Percentiles rank a stretch among this genome's conserved stretches.
These are phyloP conservation scores for Caenorhabditis sinica DNA, from an alignment of 2,888 invertebrate species.

Conservation along the genomic window DNA sequence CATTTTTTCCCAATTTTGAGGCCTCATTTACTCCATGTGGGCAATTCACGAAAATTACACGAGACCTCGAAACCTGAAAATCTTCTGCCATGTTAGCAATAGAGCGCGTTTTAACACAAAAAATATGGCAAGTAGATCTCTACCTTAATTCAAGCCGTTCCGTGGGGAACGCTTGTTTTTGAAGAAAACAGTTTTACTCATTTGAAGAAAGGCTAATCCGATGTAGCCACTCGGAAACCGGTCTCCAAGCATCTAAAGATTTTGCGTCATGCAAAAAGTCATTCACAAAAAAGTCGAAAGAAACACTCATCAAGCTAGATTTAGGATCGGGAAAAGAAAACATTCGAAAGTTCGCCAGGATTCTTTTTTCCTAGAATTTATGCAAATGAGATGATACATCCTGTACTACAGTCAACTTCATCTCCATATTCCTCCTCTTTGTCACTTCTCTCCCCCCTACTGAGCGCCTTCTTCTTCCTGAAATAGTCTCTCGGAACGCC, in stretches of 20 bases:
- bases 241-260: neutral
- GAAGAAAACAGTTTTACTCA: slow-evolving; percentile 17
- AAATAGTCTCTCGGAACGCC: slow-evolving; percentile 8
- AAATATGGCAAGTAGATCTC: too few relatives aligned
- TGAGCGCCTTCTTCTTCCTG: neutral
- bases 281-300: neutral
- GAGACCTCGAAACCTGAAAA: too few relatives aligned
- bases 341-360: neutral
- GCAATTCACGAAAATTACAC: too few relatives aligned
- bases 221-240: slow-evolving; percentile 11
- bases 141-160: too few relatives aligned
- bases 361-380: slow-evolving; percentile 3
- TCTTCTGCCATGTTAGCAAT: too few relatives aligned
- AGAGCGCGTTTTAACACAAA: too few relatives aligned
- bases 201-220: neutral
- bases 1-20: too few relatives aligned
- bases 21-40: too few relatives aligned
- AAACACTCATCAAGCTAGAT: slow-evolving; percentile 14
- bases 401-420: slow-evolving; percentile 21
- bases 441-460: slow-evolving; percentile 19
- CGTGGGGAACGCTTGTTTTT: neutral
- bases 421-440: neutral
- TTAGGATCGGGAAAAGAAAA: neutral
- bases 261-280: slow-evolving; percentile 19
- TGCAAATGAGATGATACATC: slow-evolving; percentile 22